These are phyloP conservation scores for Crypturellus undulatus DNA, from an alignment of 2,113 vertebrate species.

Conservation along the genomic window DNA sequence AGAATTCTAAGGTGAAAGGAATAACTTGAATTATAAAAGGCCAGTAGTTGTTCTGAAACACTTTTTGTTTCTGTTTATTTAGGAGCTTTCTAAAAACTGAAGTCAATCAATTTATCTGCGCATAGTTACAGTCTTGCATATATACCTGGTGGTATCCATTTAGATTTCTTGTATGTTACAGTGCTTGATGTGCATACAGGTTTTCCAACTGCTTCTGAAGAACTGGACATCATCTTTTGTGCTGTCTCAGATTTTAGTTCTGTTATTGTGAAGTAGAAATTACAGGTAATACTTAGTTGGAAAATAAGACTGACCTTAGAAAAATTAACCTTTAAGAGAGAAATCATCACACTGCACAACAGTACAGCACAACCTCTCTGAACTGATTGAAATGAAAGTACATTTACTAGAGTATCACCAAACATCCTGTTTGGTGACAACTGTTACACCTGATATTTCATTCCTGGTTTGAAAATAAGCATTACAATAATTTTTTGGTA, in stretches of 20 bases:
- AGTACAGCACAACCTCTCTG: neutral
- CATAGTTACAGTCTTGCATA: neutral
- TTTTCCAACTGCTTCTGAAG: conserved; percentile 49
- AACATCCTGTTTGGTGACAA: neutral
- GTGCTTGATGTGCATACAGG: conserved; percentile 70
- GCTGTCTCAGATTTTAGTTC: neutral
- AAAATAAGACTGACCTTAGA: neutral
- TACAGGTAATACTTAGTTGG: neutral
- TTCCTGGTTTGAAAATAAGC: neutral
- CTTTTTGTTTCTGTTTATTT: neutral
- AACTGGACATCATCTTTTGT: neutral
- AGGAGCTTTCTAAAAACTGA: neutral
- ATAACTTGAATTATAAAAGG: neutral
- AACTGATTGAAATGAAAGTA: neutral
- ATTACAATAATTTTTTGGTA: neutral
- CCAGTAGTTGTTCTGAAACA: neutral
- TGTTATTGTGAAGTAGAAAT: neutral
- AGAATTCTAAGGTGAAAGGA: neutral
- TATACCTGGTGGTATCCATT: conserved; percentile 92
- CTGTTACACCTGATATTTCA: neutral
- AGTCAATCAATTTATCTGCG: neutral
- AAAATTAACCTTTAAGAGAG: neutral
- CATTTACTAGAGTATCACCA: neutral
- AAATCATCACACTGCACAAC: neutral
- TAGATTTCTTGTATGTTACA: conserved; percentile 74